Conservation (phyloP, 64 coral and sea anemone genomes). For the Platygyra sinensis region DNA sequence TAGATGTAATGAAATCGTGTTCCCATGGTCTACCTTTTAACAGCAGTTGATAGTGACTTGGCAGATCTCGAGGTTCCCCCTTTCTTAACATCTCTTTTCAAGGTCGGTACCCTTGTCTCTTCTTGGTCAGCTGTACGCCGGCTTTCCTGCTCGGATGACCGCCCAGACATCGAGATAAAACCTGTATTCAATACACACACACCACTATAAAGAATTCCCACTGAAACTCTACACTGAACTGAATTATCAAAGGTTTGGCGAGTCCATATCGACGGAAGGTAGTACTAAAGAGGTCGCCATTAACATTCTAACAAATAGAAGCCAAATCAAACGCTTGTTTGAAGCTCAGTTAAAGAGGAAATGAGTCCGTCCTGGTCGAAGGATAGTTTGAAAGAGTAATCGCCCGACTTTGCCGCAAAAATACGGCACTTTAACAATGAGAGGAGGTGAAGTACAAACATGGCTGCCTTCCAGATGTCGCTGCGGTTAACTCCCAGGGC, state of each 20-base stretch:
- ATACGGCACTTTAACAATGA: conserved; percentile 3
- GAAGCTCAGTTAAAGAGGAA: neutral
- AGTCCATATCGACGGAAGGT: neutral
- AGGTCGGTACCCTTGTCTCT: neutral
- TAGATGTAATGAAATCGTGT: neutral
- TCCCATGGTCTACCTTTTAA: conserved; percentile 31
- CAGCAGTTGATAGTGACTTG: conserved; percentile 32
- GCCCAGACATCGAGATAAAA: conserved; percentile 41
- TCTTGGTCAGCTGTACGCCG: neutral
- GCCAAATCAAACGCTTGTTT: neutral
- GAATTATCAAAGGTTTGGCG: conserved; percentile 1
- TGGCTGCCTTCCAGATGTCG: conserved; percentile 20
- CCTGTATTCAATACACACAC: conserved; percentile 13
- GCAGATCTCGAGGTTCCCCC: neutral
- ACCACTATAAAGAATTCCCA: neutral
- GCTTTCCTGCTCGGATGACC: conserved; percentile 3
- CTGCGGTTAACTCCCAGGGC: neutral
- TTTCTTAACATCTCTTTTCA: conserved; percentile 25
- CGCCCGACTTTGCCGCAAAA: neutral
- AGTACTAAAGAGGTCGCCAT: neutral
- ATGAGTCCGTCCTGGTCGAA: neutral
- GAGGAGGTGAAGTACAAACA: conserved; percentile 28
- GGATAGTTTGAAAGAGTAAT: neutral
- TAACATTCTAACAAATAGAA: neutral
- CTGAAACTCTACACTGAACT: neutral